Conservation (phyloP, 1,140 invertebrate genomes). For the Chelonus insularis region DNA sequence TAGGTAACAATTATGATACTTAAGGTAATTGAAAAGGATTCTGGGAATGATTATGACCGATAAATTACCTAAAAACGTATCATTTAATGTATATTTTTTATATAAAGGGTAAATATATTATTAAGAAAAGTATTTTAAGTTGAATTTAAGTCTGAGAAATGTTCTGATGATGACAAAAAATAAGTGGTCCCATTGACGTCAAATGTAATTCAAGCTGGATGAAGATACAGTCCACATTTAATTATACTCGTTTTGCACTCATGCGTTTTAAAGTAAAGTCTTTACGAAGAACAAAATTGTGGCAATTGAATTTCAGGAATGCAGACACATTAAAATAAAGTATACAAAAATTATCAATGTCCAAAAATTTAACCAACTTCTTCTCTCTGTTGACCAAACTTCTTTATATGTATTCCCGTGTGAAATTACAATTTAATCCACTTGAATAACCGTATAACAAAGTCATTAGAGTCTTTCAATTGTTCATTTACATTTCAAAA, state of each 20-base stretch:
- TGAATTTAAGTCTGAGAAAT: not conserved
- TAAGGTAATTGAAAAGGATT: too few species aligned
- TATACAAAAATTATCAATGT: not conserved
- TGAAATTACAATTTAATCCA: not conserved
- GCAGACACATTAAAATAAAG: slow-evolving; percentile 21
- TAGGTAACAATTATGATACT: too few species aligned
- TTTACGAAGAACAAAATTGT: not conserved
- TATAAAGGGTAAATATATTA: too few species aligned
- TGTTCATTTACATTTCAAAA: too few species aligned
- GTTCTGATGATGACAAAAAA: not conserved
- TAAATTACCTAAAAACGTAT: too few species aligned
- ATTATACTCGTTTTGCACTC: slow-evolving; percentile 6
- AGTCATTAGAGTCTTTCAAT: not conserved
- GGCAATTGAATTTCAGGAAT: slow-evolving; percentile 22
- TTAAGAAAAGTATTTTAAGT: not conserved
- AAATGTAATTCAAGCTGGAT: not conserved
- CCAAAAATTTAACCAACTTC: not conserved
- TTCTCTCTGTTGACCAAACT: not conserved
- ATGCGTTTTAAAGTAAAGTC: slow-evolving; percentile 5
- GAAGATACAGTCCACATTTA: slow-evolving; percentile 4
- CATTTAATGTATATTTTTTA: too few species aligned
- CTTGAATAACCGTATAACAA: not conserved
- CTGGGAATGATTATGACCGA: too few species aligned
- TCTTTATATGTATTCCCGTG: not conserved
- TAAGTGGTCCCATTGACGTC: slow-evolving; percentile 14